Evolutionary conservation across 2,888 invertebrate species (phyloP), one percentile per base, ranked within the genome.

Genomic region (Drosophila prolongata): DNA sequence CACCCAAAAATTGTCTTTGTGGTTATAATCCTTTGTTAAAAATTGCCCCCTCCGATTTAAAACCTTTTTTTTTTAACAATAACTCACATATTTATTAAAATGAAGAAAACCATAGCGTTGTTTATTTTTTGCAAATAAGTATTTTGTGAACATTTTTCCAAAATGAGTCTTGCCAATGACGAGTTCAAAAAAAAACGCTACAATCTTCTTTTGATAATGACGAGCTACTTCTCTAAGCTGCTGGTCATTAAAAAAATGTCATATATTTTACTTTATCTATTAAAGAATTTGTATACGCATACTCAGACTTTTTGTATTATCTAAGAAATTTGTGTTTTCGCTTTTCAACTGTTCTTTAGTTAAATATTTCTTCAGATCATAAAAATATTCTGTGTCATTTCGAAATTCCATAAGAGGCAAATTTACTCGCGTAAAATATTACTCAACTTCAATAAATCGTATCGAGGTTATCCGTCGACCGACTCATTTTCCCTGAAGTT

Each of bases 401-500:
- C 11, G 3, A 24, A 24, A 24, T 24, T 0, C 0, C 24, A 1
- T 24, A 24, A 24, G 13, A 35, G n/a, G 3, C n/a, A n/a, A 13
- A 4, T 11, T 14, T 40, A 14, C 27, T 14, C n/a, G 5, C 11
- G 30, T 9, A 24, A 44, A 34, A n/a, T 38, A 53, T 43, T 55
- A 35, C 35, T 49, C 49, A 49, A 49, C 35, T 34, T 34, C 14
- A 11, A 34, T 34, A 16, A 34, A 10, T 49, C 35, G 35, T 49
- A 35, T 49, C 16, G 35, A 49, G 16, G 49, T 35, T 49, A 30
- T 19, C 34, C 40, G 11, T n/a, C 58, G 53, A 52, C 53, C 58
- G 40, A 52, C n/a, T n/a, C n/a, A 24, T 24, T 35, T 60, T 60
- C 27, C 59, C 40, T 57, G 14, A 57, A 47, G 35, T 62, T 62